Evolutionary conservation across 2,797 vertebrate species (phyloP), one percentile per base, ranked within the genome.

Genomic region (Sebastes steindachneri): DNA sequence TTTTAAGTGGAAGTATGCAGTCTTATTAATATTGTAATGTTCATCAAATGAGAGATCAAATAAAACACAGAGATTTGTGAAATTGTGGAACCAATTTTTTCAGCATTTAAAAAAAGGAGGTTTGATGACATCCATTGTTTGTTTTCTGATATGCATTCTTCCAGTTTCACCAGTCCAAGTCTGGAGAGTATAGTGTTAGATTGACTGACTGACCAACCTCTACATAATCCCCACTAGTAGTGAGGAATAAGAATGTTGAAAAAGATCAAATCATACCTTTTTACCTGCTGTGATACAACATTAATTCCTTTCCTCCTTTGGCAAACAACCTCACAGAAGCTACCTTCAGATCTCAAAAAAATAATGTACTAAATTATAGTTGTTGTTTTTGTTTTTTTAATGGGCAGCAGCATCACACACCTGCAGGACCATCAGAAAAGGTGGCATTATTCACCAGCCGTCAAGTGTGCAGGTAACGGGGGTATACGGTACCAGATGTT

Each of bases 401-500:
- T 25, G 2, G 23, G 33, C 9, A 7, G 31, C 48, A 35, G 5
- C 55, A 17, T 74, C 41, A 41, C 25, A n/a, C 63, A 64, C 62
- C 75, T 73, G 54, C 62, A 31, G 48, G 48, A 23, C 28, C 15
- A 12, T 23, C 17, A n/a, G 14, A 66, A 66, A 45, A 68, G 33
- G 58, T 3, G 14, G 31, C 60, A 68, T 78, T 81, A 66, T 63
- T 70, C 79, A 82, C 9, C 65, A 66, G 41, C 67, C 67, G 17
- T 66, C 4, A 45, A 58, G 17, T n/a, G 21, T 35, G 31, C 55
- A 83, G 68, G 58, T 79, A 85, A 51, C 53, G 21, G 7, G 6
- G 19, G 12, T 25, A 55, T 62, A n/a, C 48, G 54, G 41, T 73
- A 51, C 62, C 75, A 79, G 59, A 77, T 88, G 79, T 79, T 80